phyloP scores from a whole-genome alignment of 1,140 invertebrate genomes.

The Sminthurides bifidus region DNA sequence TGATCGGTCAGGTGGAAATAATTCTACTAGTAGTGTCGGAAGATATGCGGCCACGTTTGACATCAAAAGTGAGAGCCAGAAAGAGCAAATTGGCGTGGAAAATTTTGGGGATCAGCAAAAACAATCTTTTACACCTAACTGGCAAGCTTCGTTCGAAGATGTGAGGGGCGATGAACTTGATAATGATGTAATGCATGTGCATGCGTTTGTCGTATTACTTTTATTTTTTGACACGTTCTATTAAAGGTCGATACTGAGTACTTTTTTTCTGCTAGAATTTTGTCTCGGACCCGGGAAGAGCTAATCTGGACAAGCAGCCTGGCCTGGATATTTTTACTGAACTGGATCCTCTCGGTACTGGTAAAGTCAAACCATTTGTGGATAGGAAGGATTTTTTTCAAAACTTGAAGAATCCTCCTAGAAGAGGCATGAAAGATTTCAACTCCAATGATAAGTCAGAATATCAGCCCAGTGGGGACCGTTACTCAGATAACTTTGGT shows the following conservation, averaged over 20 bases:
- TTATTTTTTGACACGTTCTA: too few species aligned
- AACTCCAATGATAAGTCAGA: slow-evolving; percentile 35
- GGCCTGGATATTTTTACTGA: slow-evolving; percentile 73
- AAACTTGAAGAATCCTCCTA: slow-evolving; percentile 80
- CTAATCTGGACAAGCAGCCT: neutral
- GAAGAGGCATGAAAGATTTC: slow-evolving; percentile 76
- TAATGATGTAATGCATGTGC: too few species aligned
- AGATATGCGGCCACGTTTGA: too few species aligned
- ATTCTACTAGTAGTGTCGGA: neutral
- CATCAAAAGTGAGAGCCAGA: too few species aligned
- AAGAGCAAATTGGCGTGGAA: too few species aligned
- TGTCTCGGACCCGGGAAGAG: slow-evolving; percentile 15
- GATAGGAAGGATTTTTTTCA: slow-evolving; percentile 93
- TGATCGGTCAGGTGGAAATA: neutral
- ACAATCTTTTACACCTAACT: too few species aligned
- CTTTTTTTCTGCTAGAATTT: slow-evolving; percentile 23
- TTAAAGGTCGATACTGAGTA: too few species aligned
- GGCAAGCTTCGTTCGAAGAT: slow-evolving; percentile 31
- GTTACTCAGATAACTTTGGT: too few species aligned
- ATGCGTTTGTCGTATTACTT: too few species aligned
- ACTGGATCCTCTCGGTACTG: slow-evolving; percentile 78
- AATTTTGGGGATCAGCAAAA: too few species aligned
- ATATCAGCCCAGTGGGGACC: too few species aligned
- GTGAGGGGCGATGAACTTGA: too few species aligned
- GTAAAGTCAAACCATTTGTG: slow-evolving; percentile 75